Conservation (phyloP, 2,888 invertebrate species). For the Plusia festucae region DNA sequence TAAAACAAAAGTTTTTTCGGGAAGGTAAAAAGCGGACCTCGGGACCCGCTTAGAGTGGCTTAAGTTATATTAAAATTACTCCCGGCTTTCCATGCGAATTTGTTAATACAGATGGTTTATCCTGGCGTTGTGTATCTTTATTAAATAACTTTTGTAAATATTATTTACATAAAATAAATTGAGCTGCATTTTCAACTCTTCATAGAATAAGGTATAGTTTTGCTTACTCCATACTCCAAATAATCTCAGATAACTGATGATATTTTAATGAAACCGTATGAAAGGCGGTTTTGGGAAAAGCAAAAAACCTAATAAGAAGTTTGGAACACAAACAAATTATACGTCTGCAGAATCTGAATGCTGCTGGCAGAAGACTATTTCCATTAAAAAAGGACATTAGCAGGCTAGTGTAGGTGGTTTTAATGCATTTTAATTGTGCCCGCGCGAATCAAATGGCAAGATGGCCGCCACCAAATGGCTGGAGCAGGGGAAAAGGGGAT, state of each 20-base stretch:
- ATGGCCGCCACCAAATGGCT: slow-evolving; percentile 74
- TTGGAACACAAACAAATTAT: slow-evolving; percentile 12
- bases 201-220: too few species aligned
- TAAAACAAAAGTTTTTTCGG: slow-evolving; percentile 42
- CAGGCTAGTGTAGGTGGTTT: slow-evolving; percentile 49
- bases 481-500: slow-evolving; percentile 64
- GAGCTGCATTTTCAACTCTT: too few species aligned
- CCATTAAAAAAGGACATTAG: slow-evolving; percentile 70
- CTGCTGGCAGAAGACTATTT: slow-evolving; percentile 26
- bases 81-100: slow-evolving; percentile 34
- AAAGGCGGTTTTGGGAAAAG: background rate
- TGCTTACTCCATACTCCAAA: too few species aligned
- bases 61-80: slow-evolving; percentile 50
- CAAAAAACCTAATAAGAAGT: background rate
- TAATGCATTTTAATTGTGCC: slow-evolving; percentile 72
- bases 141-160: slow-evolving; percentile 45
- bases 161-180: too few species aligned
- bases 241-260: background rate
- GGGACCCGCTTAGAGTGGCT: slow-evolving; percentile 28
- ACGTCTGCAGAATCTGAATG: slow-evolving; percentile 16
- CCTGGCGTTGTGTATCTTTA: slow-evolving; percentile 32
- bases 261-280: background rate
- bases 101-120: slow-evolving; percentile 44
- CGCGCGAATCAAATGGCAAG: slow-evolving; percentile 78
- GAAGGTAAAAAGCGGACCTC: slow-evolving; percentile 26